Evolutionary conservation across 2,888 invertebrate genomes (phyloP), one percentile per base, ranked within the genome.

Genomic region (Rhogogaster chlorosoma): DNA sequence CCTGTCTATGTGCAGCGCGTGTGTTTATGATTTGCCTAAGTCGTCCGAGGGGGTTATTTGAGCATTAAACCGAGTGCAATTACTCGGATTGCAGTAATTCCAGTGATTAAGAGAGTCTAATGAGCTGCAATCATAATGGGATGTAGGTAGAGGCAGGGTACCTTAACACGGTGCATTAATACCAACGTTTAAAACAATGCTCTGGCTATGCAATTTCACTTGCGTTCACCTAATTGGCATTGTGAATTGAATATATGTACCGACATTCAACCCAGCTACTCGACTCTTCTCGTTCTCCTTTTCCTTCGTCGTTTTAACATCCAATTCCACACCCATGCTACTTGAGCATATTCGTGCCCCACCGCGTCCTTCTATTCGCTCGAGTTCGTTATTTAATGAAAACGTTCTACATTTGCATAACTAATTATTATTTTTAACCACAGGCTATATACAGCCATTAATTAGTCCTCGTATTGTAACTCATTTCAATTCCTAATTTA

Each of bases 41-140:
- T 61, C 61, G 86, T 87, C 80, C 29, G 75, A 85, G 85, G 29
- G 6, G 7, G 12, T 22, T 53, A 49, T 49, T 32, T 26, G 78
- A 78, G 77, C 77, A 32, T 45, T 73, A 57, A 36, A 36, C 32
- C 78, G 61, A 80, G 84, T 86, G 88, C 89, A 92, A 92, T 92
- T 92, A 92, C 90, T 88, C 89, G 88, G 89, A 90, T 91, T 90
- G 91, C 88, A 85, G 88, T 92, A 92, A 92, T 92, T 89, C 87
- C 89, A 88, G 92, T 91, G 90, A 92, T 92, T 92, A 92, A 92
- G 36, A 90, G 90, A 90, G 89, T 87, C 89, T 92, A 92, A 92
- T 92, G 91, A 92, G 91, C 89, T 87, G 88, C 89, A 89, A 92
- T 92, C 91, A 90, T 91, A 91, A 91, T 90, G 88, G 89, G 85